These are phyloP conservation scores for Cynocephalus volans DNA, from an alignment of 2,113 vertebrate genomes.

Conservation along the genomic window DNA sequence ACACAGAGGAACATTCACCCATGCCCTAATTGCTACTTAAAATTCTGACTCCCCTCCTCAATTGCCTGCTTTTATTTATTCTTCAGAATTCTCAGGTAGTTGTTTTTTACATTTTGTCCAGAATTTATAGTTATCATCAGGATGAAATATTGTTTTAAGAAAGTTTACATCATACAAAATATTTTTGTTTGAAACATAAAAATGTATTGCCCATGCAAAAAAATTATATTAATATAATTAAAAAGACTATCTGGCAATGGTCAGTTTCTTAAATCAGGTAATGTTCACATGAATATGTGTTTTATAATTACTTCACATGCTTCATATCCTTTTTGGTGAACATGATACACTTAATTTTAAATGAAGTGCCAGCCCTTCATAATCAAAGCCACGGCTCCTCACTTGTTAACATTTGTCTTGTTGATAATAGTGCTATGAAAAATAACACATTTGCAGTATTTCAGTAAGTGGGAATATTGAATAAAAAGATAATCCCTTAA, in stretches of 20 bases:
- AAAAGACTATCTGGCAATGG: neutral
- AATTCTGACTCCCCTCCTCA: neutral
- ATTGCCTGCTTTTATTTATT: neutral
- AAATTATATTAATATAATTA: neutral
- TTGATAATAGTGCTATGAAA: constrained; percentile 31
- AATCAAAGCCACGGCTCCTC: neutral
- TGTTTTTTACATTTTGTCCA: constrained; percentile 14
- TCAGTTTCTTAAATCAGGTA: neutral
- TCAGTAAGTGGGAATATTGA: neutral
- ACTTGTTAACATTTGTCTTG: neutral
- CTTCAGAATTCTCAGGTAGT: neutral
- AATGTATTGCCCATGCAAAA: neutral
- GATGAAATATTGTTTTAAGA: neutral
- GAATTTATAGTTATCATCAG: constrained; percentile 23
- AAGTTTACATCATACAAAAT: neutral
- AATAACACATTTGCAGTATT: constrained; percentile 33
- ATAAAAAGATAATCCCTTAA: constrained; percentile 14
- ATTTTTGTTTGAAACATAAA: constrained; percentile 59
- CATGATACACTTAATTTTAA: neutral
- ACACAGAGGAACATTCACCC: neutral
- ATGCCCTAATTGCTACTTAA: neutral
- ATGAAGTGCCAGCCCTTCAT: neutral
- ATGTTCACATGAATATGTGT: neutral
- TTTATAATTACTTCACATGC: neutral
- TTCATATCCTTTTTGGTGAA: neutral